These are phyloP conservation scores for Apostichopus parvimensis DNA, from an alignment of 35 echinoderm and acorn worm genomes.

Conservation along the genomic window DNA sequence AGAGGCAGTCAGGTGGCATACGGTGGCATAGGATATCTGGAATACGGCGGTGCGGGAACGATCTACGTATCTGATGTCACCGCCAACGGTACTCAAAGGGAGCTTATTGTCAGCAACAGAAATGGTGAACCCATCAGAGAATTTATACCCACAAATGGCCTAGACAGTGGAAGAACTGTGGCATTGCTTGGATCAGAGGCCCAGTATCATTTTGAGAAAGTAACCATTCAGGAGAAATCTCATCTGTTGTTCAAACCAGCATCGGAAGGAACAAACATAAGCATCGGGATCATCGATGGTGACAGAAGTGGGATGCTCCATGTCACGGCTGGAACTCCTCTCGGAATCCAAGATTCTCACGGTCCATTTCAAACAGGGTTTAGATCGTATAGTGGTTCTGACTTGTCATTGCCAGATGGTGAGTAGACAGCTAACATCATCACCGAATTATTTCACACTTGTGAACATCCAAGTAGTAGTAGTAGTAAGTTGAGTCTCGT, in stretches of 20 bases:
- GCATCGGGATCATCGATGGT: conserved; percentile 56
- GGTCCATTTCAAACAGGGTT: conserved; percentile 77
- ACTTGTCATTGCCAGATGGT: conserved; percentile 71
- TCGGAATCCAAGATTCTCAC: conserved; percentile 57
- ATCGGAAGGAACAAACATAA: conserved; percentile 4
- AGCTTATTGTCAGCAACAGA: conserved; percentile 67
- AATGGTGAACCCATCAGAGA: conserved; percentile 45
- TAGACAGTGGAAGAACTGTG: conserved; percentile 57
- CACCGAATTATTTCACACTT: too few species aligned
- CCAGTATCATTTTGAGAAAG: conserved; percentile 48
- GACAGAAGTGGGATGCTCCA: conserved; percentile 74
- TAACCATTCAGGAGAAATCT: conserved; percentile 43
- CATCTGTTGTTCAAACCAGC: conserved; percentile 62
- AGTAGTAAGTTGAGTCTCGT: too few species aligned
- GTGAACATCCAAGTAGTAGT: too few species aligned
- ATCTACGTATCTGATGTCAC: conserved; percentile 67
- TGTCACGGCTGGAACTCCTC: background rate
- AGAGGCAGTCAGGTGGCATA: conserved; percentile 61
- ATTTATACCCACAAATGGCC: conserved; percentile 35
- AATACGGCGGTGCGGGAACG: conserved; percentile 70
- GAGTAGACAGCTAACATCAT: background rate
- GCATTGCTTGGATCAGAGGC: background rate
- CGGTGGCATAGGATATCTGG: conserved; percentile 63
- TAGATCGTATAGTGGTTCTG: conserved; percentile 56
- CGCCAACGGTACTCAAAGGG: conserved; percentile 57